Conservation (phyloP, 2,797 vertebrate genomes). For the Lacerta bilineata region DNA sequence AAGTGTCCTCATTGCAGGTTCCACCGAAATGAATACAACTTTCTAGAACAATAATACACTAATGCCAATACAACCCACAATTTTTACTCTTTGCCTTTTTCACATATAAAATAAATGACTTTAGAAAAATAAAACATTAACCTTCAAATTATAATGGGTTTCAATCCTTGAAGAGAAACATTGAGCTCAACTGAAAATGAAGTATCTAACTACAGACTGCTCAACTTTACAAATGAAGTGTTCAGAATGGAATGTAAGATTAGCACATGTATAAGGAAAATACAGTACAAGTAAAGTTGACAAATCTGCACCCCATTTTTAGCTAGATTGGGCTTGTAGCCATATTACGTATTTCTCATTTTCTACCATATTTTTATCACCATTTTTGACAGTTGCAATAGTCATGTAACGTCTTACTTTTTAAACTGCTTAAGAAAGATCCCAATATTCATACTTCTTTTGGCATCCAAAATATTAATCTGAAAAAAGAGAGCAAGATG, state of each 20-base stretch:
- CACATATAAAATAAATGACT: neutral
- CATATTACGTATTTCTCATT: slow-evolving; percentile 13
- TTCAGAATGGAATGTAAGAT: slow-evolving; percentile 10
- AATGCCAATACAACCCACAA: neutral
- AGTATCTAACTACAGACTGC: neutral
- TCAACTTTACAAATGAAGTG: slow-evolving; percentile 3
- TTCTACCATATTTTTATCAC: neutral
- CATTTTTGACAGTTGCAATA: slow-evolving; percentile 4
- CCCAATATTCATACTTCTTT: slow-evolving; percentile 97
- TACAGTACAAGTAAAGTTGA: neutral
- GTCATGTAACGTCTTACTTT: slow-evolving; percentile 86
- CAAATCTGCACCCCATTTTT: neutral
- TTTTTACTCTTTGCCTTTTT: neutral
- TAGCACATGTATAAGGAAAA: neutral
- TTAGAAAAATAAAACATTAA: slow-evolving; percentile 19
- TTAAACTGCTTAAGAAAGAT: slow-evolving; percentile 99
- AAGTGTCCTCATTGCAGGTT: neutral
- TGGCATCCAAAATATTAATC: slow-evolving; percentile 96
- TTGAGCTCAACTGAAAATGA: neutral
- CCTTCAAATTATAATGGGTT: neutral
- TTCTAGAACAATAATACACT: neutral
- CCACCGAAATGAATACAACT: neutral
- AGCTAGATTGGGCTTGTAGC: slow-evolving; percentile 4
- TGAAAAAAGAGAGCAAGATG: slow-evolving; percentile 72
- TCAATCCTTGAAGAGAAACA: slow-evolving; percentile 12